These are phyloP conservation scores for Cheilinus undulatus DNA, from an alignment of 2,113 vertebrate species.

Conservation along the genomic window DNA sequence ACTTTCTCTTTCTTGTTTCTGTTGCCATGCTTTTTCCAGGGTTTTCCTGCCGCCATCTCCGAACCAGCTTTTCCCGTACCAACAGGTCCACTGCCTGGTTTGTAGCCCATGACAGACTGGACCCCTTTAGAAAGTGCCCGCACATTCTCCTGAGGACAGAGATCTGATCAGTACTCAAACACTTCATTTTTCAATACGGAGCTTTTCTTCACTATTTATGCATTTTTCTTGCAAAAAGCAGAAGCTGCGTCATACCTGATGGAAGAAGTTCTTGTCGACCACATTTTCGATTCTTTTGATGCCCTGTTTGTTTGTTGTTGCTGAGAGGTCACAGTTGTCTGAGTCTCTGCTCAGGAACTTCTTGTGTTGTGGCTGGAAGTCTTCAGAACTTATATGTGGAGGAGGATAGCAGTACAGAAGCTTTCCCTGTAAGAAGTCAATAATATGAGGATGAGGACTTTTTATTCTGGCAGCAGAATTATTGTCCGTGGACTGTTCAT, in stretches of 20 bases:
- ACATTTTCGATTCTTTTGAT: slow-evolving; percentile 90
- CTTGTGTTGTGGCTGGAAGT: slow-evolving; percentile 90
- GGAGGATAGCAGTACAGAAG: slow-evolving; percentile 94
- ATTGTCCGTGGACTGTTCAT: too few relatives aligned
- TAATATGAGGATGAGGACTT: neutral
- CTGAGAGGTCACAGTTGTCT: slow-evolving; percentile 9
- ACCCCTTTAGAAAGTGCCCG: slow-evolving; percentile 91
- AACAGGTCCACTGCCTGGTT: slow-evolving; percentile 81
- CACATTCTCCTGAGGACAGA: slow-evolving; percentile 88
- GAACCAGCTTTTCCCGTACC: slow-evolving; percentile 27
- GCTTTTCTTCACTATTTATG: too few relatives aligned
- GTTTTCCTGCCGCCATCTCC: slow-evolving; percentile 83
- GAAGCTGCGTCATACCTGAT: slow-evolving; percentile 84
- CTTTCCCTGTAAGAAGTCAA: slow-evolving; percentile 86
- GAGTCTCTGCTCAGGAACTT: slow-evolving; percentile 47
- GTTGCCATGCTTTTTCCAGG: slow-evolving; percentile 98
- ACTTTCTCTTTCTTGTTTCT: slow-evolving; percentile 96
- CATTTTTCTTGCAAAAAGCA: neutral
- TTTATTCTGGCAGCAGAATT: neutral
- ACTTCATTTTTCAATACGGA: neutral
- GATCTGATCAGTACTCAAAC: neutral
- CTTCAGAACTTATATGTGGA: slow-evolving; percentile 82
- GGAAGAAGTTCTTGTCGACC: slow-evolving; percentile 95
- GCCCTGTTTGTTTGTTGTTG: slow-evolving; percentile 71
- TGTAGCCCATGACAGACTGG: slow-evolving; percentile 91